phyloP scores from a whole-genome alignment of 23 tunicate species.

The Styela plicata region DNA sequence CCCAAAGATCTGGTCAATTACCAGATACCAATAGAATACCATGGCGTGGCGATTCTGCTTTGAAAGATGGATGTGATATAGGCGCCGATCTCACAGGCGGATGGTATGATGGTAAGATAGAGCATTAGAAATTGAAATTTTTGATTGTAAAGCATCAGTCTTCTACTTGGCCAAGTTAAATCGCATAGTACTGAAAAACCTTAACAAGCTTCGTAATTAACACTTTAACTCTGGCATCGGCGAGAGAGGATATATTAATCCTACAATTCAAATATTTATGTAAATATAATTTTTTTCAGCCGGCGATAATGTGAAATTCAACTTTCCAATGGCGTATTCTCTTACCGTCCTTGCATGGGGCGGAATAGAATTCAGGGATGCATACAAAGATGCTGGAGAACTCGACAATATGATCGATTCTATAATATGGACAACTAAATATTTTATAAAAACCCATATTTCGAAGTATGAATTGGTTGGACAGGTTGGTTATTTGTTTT shows the following conservation, averaged over 20 bases:
- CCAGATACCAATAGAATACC: slow-evolving; percentile 77
- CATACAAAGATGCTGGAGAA: slow-evolving; percentile 82
- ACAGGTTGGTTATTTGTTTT: slow-evolving; percentile 43
- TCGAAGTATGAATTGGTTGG: slow-evolving; percentile 63
- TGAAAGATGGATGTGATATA: slow-evolving; percentile 95
- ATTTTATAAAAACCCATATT: slow-evolving; percentile 92
- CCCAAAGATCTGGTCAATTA: slow-evolving; percentile 84
- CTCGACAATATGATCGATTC: slow-evolving; percentile 39
- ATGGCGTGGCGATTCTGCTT: slow-evolving; percentile 92
- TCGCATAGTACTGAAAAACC: too few relatives aligned
- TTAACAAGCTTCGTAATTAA: too few relatives aligned
- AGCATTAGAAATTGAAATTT: not conserved
- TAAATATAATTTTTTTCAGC: too few relatives aligned
- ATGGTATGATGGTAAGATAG: slow-evolving; percentile 86
- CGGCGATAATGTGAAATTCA: slow-evolving; percentile 90
- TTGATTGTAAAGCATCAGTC: not conserved
- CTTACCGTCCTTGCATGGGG: slow-evolving; percentile 94
- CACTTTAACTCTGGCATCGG: too few relatives aligned
- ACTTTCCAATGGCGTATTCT: slow-evolving; percentile 96
- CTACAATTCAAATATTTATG: too few relatives aligned
- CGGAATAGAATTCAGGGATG: slow-evolving; percentile 40
- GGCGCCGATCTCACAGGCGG: slow-evolving; percentile 86
- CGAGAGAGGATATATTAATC: too few relatives aligned
- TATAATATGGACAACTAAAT: slow-evolving; percentile 94
- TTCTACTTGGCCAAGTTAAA: too few relatives aligned